These are phyloP conservation scores for Delia radicum DNA, from an alignment of 1,140 invertebrate species.

Conservation along the genomic window DNA sequence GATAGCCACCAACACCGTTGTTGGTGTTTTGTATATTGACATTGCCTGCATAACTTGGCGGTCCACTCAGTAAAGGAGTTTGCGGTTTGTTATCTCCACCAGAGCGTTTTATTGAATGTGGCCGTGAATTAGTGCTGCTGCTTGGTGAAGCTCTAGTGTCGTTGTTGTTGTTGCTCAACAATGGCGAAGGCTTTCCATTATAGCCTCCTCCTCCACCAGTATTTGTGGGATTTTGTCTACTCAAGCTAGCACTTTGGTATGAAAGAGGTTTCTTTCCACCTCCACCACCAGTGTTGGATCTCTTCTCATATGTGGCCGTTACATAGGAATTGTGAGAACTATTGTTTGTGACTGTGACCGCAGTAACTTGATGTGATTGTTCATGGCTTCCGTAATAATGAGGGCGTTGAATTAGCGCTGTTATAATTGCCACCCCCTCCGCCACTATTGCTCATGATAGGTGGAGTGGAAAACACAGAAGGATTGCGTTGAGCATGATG, in stretches of 20 bases:
- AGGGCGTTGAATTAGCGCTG: slow-evolving; percentile 47
- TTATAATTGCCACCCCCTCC: slow-evolving; percentile 42
- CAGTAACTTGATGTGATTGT: slow-evolving; percentile 32
- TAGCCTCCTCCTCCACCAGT: slow-evolving; percentile 32
- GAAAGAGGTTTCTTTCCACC: slow-evolving; percentile 23
- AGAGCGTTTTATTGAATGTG: slow-evolving; percentile 42
- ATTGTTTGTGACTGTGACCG: not conserved
- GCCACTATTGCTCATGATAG: slow-evolving; percentile 28
- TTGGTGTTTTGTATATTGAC: slow-evolving; percentile 20
- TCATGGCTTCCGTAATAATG: slow-evolving; percentile 43
- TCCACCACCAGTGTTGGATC: slow-evolving; percentile 37
- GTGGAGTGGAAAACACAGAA: slow-evolving; percentile 50
- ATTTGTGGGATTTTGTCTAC: slow-evolving; percentile 40
- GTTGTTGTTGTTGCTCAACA: slow-evolving; percentile 42
- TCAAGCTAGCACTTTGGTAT: slow-evolving; percentile 36
- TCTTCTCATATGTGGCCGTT: slow-evolving; percentile 42
- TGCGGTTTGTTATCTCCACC: slow-evolving; percentile 38
- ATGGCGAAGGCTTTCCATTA: slow-evolving; percentile 42
- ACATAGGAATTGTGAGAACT: slow-evolving; percentile 21
- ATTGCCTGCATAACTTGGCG: slow-evolving; percentile 31
- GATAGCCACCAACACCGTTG: slow-evolving; percentile 13
- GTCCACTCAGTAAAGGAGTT: slow-evolving; percentile 45
- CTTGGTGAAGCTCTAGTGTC: slow-evolving; percentile 46
- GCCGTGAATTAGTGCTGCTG: slow-evolving; percentile 31
- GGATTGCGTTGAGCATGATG: slow-evolving; percentile 38